phyloP scores from a whole-genome alignment of 2,888 invertebrate species.

The Sthenelais limicola region DNA sequence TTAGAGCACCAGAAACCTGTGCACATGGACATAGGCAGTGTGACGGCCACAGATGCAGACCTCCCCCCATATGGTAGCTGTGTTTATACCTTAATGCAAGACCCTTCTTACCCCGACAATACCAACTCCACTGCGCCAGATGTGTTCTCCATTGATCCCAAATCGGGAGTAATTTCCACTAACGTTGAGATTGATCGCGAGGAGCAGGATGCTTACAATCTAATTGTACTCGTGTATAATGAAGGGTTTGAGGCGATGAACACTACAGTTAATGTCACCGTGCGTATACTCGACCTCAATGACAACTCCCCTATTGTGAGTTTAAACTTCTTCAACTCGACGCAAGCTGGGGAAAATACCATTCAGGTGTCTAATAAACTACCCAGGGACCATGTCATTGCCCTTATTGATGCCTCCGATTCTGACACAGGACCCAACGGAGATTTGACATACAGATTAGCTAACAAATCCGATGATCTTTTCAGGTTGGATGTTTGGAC shows the following conservation, averaged over 20 bases:
- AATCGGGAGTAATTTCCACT: conserved; percentile 22
- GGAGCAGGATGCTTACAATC: conserved; percentile 22
- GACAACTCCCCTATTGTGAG: conserved; percentile 24
- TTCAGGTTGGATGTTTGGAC: conserved; percentile 27
- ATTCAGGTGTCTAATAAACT: conserved; percentile 1
- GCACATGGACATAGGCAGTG: conserved; percentile 41
- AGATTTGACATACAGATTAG: conserved; percentile 8
- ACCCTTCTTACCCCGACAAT: not conserved
- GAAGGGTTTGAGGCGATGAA: not conserved
- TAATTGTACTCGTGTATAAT: conserved; percentile 19
- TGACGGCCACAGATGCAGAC: conserved; percentile 38
- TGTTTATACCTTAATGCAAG: not conserved
- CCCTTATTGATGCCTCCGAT: conserved; percentile 13
- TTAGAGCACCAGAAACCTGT: conserved; percentile 28
- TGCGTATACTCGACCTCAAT: conserved; percentile 18
- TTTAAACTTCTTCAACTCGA: conserved; percentile 8
- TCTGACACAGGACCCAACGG: conserved; percentile 21
- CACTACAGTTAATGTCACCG: not conserved
- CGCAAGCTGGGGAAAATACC: conserved; percentile 1
- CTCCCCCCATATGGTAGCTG: conserved; percentile 9
- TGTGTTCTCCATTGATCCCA: conserved; percentile 35
- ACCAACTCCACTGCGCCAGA: not conserved
- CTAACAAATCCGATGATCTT: conserved; percentile 12
- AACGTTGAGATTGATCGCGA: conserved; percentile 45
- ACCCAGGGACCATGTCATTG: not conserved